phyloP scores from a whole-genome alignment of 2,797 vertebrate species.

The Sebastes matsubarae region DNA sequence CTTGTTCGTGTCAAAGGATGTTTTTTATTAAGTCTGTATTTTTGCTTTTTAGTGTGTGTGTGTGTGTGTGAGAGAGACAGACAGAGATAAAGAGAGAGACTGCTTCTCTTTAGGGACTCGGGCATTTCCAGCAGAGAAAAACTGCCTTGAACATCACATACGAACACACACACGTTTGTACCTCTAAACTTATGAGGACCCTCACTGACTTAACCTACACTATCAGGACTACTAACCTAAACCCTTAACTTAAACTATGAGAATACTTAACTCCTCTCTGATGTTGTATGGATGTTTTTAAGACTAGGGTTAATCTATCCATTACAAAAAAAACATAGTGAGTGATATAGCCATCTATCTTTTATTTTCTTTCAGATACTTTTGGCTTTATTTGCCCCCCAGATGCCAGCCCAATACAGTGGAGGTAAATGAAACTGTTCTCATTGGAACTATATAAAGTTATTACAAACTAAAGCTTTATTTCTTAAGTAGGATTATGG shows the following conservation, averaged over 20 bases:
- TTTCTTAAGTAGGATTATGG: too few relatives aligned
- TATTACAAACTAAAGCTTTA: not conserved
- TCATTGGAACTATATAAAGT: not conserved
- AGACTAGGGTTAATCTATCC: not conserved
- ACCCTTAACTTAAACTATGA: not conserved
- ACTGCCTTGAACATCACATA: slow-evolving; percentile 21
- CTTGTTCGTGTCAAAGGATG: slow-evolving; percentile 92
- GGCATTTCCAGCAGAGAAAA: slow-evolving; percentile 80
- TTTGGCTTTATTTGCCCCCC: not conserved
- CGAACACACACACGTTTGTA: not conserved
- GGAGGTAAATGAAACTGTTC: not conserved
- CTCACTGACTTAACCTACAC: not conserved
- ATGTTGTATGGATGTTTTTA: not conserved
- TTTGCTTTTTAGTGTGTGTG: slow-evolving; percentile 16
- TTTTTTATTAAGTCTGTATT: slow-evolving; percentile 87
- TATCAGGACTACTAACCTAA: not conserved
- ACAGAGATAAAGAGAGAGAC: slow-evolving; percentile 17
- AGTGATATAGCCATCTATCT: not conserved
- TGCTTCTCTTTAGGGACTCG: slow-evolving; percentile 78
- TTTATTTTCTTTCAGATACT: not conserved
- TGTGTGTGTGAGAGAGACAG: not conserved
- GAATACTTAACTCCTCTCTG: not conserved
- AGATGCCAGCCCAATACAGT: not conserved
- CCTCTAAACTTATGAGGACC: not conserved
- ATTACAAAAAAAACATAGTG: not conserved